A percentile compares a stretch with the other conserved stretches of the same genome.
Conservation (phyloP, 2,888 invertebrate genomes). For the Cephus spinipes region DNA sequence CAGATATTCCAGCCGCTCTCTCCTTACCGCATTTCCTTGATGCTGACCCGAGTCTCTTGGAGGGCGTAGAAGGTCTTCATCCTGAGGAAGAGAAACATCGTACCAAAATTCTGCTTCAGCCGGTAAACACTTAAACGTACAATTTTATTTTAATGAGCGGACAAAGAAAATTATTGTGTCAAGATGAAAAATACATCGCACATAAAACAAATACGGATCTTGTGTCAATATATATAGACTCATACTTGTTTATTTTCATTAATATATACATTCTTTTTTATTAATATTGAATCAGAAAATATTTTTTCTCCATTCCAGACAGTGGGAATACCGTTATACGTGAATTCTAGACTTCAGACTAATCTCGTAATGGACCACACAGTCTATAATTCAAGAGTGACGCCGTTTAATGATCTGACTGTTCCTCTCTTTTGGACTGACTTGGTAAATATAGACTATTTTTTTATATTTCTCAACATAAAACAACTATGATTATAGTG, state of each 20-base stretch:
- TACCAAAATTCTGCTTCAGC: conserved; percentile 55
- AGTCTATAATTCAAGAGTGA: conserved; percentile 72
- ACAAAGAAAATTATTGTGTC: not conserved
- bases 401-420: conserved; percentile 73
- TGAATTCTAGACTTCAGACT: conserved; percentile 77
- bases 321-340: conserved; percentile 75
- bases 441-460: conserved; percentile 68
- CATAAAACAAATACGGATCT: not conserved
- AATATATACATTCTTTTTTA: not conserved
- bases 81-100: conserved; percentile 59
- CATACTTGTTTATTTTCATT: not conserved
- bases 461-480: not conserved
- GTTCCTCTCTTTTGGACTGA: conserved; percentile 82
- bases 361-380: conserved; percentile 78
- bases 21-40: conserved; percentile 65
- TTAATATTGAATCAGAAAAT: not conserved
- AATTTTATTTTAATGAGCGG: not conserved
- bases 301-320: conserved; percentile 62
- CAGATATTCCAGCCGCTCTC: conserved; percentile 65
- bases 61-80: conserved; percentile 59
- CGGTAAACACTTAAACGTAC: conserved; percentile 47
- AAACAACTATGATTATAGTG: not conserved
- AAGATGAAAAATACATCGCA: not conserved
- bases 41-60: conserved; percentile 58
- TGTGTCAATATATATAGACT: not conserved